These are phyloP conservation scores for Calliphora vicina DNA, from an alignment of 1,140 invertebrate species.

Conservation along the genomic window DNA sequence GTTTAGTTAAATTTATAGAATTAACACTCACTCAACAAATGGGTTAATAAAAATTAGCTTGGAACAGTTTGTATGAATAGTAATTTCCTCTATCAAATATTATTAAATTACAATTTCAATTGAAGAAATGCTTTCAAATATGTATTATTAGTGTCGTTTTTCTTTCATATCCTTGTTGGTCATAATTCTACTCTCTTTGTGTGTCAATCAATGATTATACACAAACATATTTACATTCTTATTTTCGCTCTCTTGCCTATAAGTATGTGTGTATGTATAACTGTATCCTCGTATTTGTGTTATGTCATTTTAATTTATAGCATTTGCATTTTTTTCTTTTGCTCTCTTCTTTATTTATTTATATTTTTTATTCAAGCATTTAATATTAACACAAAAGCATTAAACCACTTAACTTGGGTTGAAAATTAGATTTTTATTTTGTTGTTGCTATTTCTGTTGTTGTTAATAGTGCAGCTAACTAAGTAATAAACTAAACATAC, in stretches of 20 bases:
- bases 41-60: no score
- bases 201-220: no score
- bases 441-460: conserved; percentile 12
- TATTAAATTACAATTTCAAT: no score
- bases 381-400: conserved; percentile 26
- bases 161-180: not conserved
- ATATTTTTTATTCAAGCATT: not conserved
- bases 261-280: no score
- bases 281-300: not conserved
- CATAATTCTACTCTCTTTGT: not conserved
- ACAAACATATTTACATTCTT: no score
- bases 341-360: not conserved
- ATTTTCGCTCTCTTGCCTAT: no score
- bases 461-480: conserved; percentile 13
- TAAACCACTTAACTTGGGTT: conserved; percentile 28
- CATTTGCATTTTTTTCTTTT: not conserved
- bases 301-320: conserved; percentile 5
- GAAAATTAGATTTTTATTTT: conserved; percentile 27
- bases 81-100: no score
- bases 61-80: no score
- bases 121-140: no score
- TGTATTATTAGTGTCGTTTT: not conserved
- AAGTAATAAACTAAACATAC: conserved; percentile 17
- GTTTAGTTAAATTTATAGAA: no score
- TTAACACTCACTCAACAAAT: no score